Evolutionary conservation across 2,888 invertebrate genomes (phyloP).

Genomic region (Drosophila infuscata): DNA sequence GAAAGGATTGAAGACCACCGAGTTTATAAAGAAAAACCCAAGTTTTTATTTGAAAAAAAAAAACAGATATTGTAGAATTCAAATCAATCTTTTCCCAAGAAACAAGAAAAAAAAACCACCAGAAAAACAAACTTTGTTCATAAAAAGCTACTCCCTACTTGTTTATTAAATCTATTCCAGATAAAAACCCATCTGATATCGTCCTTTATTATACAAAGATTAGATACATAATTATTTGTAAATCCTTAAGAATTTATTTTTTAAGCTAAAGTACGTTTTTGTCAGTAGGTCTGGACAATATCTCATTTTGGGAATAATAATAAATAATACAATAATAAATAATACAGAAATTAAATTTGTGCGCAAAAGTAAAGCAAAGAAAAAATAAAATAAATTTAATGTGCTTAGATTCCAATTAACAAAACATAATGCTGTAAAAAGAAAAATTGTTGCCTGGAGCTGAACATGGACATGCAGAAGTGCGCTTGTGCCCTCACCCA

Average conservation of each 20-base stretch:
- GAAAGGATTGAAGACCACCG: background rate
- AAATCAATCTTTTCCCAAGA: background rate
- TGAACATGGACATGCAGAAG: conserved; percentile 10
- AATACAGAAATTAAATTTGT: conserved; percentile 15
- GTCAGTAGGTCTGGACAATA: background rate
- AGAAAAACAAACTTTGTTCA: background rate
- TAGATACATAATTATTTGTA: background rate
- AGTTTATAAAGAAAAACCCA: conserved; percentile 21
- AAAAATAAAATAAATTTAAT: conserved; percentile 39
- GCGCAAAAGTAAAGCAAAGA: conserved; percentile 4
- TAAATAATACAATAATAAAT: conserved; percentile 4
- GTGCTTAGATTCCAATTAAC: conserved; percentile 63
- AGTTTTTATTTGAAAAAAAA: conserved; percentile 2
- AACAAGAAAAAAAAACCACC: background rate
- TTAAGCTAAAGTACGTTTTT: background rate
- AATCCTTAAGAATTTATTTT: background rate
- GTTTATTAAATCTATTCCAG: background rate
- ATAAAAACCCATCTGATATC: background rate
- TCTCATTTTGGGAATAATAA: background rate
- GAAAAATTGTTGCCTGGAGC: conserved; percentile 12
- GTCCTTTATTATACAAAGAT: background rate
- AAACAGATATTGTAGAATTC: background rate
- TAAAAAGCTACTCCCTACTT: background rate
- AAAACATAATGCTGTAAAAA: conserved; percentile 33
- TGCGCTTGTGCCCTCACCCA: conserved; percentile 16